A percentile compares a stretch with the other conserved stretches of the same genome.
phyloP scores from a whole-genome alignment of 2,113 vertebrate species.

The Setophaga coronata region DNA sequence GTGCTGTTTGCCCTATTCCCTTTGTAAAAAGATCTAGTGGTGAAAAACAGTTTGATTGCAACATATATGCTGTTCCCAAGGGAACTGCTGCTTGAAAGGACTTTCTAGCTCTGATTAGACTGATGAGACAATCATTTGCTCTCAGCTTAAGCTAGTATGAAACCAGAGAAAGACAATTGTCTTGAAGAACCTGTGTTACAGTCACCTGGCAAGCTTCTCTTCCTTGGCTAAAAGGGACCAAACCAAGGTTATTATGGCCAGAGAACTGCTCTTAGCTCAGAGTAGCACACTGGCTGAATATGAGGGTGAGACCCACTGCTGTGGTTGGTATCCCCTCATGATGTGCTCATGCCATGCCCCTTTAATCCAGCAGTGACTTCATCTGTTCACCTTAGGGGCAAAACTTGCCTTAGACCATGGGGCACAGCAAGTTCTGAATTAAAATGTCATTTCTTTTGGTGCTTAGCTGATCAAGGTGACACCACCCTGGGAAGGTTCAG shows the following conservation, averaged over 20 bases:
- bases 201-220: neutral
- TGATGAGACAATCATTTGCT: neutral
- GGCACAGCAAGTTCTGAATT: neutral
- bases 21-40: neutral
- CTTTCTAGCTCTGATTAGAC: neutral
- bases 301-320: fast-evolving
- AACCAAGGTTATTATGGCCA: neutral
- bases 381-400: neutral
- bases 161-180: neutral
- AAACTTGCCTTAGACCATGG: neutral
- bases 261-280: neutral
- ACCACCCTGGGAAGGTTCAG: neutral
- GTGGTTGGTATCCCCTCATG: neutral
- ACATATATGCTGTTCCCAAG: constrained; percentile 62
- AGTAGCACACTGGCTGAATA: neutral
- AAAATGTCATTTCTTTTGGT: neutral
- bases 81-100: constrained; percentile 32
- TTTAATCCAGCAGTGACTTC: neutral
- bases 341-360: fast-evolving
- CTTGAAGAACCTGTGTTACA: neutral
- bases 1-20: neutral
- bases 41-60: constrained; percentile 19
- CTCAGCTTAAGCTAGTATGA: neutral
- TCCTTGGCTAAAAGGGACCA: neutral
- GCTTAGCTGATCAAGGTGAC: neutral